Base-by-base conservation (phyloP, 2,113 vertebrate genomes). In the Trichomycterus rosablanca region DNA sequence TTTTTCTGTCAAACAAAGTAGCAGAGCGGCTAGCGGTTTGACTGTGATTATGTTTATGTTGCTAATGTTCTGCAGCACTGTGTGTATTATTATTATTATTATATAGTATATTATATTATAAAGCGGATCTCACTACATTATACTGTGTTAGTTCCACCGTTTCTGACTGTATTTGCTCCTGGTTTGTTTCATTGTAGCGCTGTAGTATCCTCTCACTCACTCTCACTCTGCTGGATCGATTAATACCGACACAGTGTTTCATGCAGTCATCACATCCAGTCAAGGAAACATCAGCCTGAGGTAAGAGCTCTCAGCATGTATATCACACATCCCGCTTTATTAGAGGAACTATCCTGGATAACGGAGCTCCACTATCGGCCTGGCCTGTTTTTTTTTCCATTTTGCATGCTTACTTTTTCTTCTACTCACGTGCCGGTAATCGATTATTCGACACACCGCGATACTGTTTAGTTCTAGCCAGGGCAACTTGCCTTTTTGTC, bases 1-100 rank as follows among this genome's bases (percentile, higher is more conserved):
- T 84, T 84, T 83, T 81, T 85, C 81, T 83, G 76, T 83, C 76
- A 75, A 77, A 83, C 78, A 80, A 82, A 88, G 79, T 86, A 87
- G 82, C 84, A 69, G 48, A 76, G 79, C 66, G 4, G 80, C 78
- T 84, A 83, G 81, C 80, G 74, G 51, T 67, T 75, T 67, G 24
- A 19, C 23, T 30, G 24, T 55, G 23, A 51, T 20, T 57, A 20
- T 40, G 16, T 4, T 8, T 2, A 40, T 15, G 35, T 12, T 10
- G 12, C 35, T 10, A 3, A 3, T 2, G 1, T 2, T 1, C 5
- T n/a, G 3, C 5, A 40, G 2, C 37, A 11, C 12, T 11, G 5
- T 40, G 37, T 40, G 14, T 40, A 14, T 40, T 40, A 5, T 11
- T 40, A 5, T n/a, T 5, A 40, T 40, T 35, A 32, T 5, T 32